These are phyloP conservation scores for Apostichopus leukothele DNA, from an alignment of 53 echinoderm and acorn worm species.

Conservation along the genomic window DNA sequence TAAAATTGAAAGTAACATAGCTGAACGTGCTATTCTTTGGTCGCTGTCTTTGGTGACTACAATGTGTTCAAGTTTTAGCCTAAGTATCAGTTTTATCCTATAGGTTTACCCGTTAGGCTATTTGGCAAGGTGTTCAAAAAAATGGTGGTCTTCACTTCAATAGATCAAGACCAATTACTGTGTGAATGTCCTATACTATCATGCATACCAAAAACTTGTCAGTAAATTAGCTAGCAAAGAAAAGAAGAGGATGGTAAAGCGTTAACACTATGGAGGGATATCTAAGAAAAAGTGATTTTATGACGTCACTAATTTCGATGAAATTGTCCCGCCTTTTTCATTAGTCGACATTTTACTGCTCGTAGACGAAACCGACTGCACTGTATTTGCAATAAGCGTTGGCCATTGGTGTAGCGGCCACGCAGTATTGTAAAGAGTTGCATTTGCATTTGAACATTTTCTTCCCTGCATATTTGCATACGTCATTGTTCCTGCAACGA, in stretches of 20 bases:
- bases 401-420: constrained; percentile 49
- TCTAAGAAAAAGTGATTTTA: not conserved
- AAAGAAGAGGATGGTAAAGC: not conserved
- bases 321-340: not conserved
- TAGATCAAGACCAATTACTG: too few relatives aligned
- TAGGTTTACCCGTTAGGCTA: not conserved
- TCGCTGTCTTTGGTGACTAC: not conserved
- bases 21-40: not conserved
- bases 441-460: constrained; percentile 65
- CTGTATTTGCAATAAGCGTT: constrained; percentile 68
- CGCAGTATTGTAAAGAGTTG: constrained; percentile 64
- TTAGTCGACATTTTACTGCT: constrained; percentile 3
- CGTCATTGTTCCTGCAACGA: constrained; percentile 51
- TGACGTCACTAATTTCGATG: not conserved
- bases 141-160: not conserved
- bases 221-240: not conserved
- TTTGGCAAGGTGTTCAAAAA: not conserved
- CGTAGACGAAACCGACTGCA: constrained; percentile 66
- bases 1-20: too few relatives aligned
- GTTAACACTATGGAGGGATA: constrained; percentile 4
- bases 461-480: constrained; percentile 60
- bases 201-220: too few relatives aligned
- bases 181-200: too few relatives aligned
- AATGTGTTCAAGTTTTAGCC: not conserved
- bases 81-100: not conserved